These are phyloP conservation scores for Loripinus fragilis DNA, from an alignment of 2,888 invertebrate species.

Conservation along the genomic window DNA sequence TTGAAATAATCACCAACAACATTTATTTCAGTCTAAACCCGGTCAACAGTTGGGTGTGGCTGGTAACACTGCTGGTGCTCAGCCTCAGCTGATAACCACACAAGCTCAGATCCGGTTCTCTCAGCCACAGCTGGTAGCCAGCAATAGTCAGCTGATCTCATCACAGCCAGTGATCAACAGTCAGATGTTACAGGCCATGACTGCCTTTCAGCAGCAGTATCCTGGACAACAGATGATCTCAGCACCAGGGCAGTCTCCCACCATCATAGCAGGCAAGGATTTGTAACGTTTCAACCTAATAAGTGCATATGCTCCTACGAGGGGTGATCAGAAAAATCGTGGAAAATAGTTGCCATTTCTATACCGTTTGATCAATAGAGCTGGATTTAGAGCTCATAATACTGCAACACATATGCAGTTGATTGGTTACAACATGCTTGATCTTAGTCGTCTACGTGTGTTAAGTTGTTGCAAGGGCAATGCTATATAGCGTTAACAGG, in stretches of 20 bases:
- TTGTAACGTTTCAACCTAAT: too few relatives aligned
- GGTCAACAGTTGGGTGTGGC: constrained; percentile 68
- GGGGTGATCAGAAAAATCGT: too few relatives aligned
- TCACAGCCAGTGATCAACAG: constrained; percentile 78
- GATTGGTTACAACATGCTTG: too few relatives aligned
- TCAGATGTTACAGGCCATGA: constrained; percentile 78
- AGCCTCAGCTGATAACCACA: constrained; percentile 71
- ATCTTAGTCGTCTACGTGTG: too few relatives aligned
- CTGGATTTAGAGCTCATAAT: too few relatives aligned
- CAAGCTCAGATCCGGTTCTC: constrained; percentile 71
- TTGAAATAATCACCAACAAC: too few relatives aligned
- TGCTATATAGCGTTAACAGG: too few relatives aligned
- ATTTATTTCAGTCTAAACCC: constrained; percentile 62
- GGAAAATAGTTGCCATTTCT: too few relatives aligned
- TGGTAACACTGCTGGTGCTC: constrained; percentile 62
- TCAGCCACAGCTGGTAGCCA: constrained; percentile 76
- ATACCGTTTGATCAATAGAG: too few relatives aligned
- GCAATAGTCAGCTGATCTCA: constrained; percentile 75
- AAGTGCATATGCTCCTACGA: too few relatives aligned
- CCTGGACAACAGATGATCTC: constrained; percentile 76
- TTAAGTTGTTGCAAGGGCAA: too few relatives aligned
- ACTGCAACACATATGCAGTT: too few relatives aligned
- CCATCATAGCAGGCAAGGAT: constrained; percentile 63
- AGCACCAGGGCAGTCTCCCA: constrained; percentile 72
- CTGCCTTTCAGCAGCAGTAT: constrained; percentile 71